A percentile compares a stretch with the other conserved stretches of the same genome.
These are phyloP conservation scores for Ceratina australensis DNA, from an alignment of 1,140 invertebrate genomes.

Conservation along the genomic window DNA sequence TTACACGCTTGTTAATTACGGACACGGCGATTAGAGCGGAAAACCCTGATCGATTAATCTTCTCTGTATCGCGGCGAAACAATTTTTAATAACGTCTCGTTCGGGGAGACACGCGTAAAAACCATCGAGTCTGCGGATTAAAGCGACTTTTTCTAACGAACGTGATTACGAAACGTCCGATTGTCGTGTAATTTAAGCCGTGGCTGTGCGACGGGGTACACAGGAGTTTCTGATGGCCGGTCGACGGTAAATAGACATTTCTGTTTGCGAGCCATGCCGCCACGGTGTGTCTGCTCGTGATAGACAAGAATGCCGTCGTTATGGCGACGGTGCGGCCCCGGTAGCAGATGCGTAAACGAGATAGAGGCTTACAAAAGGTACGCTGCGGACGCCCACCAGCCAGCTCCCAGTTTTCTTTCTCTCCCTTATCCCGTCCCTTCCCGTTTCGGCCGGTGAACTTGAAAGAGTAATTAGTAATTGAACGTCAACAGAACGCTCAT, in stretches of 20 bases:
- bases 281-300: constrained; percentile 47
- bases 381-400: constrained; percentile 53
- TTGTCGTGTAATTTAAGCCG: constrained; percentile 4
- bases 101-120: no score
- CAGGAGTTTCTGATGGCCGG: constrained; percentile 38
- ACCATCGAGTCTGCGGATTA: not conserved
- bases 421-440: constrained; percentile 38
- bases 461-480: constrained; percentile 74
- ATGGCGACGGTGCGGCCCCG: constrained; percentile 53
- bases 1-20: no score
- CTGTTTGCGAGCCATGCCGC: constrained; percentile 33
- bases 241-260: constrained; percentile 58
- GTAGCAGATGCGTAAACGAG: constrained; percentile 70
- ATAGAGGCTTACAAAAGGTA: constrained; percentile 71
- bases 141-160: not conserved
- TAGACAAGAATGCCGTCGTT: constrained; percentile 63
- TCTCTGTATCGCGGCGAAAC: no score
- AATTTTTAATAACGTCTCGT: no score
- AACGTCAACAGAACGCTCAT: constrained; percentile 70
- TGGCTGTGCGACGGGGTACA: not conserved
- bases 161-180: not conserved
- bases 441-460: constrained; percentile 67
- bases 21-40: not conserved
- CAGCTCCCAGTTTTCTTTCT: constrained; percentile 42
- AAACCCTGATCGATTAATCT: no score